Evolutionary conservation across 2,797 vertebrate species (phyloP).

Genomic region (Sylvia borin): DNA sequence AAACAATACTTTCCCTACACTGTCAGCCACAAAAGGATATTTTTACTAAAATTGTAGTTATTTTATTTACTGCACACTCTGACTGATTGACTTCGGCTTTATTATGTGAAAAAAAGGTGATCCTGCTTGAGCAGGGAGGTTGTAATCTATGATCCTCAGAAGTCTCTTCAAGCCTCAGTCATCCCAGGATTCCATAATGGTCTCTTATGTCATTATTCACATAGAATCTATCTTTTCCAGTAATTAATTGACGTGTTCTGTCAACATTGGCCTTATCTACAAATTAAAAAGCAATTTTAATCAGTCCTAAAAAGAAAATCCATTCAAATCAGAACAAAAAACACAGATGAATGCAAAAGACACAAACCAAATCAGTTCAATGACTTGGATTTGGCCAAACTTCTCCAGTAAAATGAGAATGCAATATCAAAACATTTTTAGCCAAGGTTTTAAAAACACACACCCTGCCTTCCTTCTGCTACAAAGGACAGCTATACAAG

Average conservation of each 20-base stretch:
- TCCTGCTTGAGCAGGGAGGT: not conserved
- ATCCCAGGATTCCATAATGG: not conserved
- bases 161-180: not conserved
- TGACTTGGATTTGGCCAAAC: not conserved
- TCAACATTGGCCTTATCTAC: not conserved
- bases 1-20: not conserved
- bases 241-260: conserved; percentile 20
- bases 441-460: not conserved
- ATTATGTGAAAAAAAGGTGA: not conserved
- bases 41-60: not conserved
- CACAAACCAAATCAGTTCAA: not conserved
- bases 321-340: not conserved
- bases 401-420: not conserved
- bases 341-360: not conserved
- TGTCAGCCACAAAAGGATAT: not conserved
- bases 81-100: not conserved
- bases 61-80: not conserved
- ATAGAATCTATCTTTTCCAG: not conserved
- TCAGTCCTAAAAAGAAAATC: not conserved
- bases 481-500: not conserved
- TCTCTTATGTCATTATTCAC: not conserved
- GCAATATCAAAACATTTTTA: not conserved
- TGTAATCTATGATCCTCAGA: not conserved
- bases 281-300: conserved; percentile 5
- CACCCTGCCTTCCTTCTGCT: not conserved